Evolutionary conservation across 2,113 vertebrate species (phyloP).

Genomic region (Perccottus glenii): DNA sequence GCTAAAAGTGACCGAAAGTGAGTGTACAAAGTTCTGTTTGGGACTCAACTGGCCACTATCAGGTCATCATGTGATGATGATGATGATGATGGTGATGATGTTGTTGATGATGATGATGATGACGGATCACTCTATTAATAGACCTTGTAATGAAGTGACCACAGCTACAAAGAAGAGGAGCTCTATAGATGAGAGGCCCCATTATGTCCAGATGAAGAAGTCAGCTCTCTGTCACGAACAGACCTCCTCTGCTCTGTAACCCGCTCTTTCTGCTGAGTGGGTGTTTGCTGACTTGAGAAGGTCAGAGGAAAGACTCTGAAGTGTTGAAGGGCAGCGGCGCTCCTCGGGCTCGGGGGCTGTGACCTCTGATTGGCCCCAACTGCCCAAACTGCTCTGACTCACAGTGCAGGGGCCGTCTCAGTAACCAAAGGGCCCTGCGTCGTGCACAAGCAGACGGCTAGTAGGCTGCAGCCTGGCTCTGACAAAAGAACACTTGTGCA

Average conservation of each 20-base stretch:
- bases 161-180: conserved; percentile 57
- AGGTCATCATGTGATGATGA: conserved; percentile 70
- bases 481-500: conserved; percentile 70
- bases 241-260: conserved; percentile 42
- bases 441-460: conserved; percentile 45
- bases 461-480: conserved; percentile 42
- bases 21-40: conserved; percentile 26
- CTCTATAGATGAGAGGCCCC: conserved; percentile 65
- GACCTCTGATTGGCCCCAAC: conserved; percentile 66
- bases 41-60: conserved; percentile 34
- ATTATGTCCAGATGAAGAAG: conserved; percentile 76
- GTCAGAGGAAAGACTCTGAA: conserved; percentile 61
- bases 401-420: conserved; percentile 42
- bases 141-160: conserved; percentile 56
- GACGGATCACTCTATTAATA: conserved; percentile 78
- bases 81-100: conserved; percentile 54
- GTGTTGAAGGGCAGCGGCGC: conserved; percentile 18
- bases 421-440: conserved; percentile 32
- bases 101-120: conserved; percentile 52
- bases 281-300: conserved; percentile 64
- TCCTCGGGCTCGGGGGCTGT: conserved; percentile 48
- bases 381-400: conserved; percentile 70
- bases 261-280: conserved; percentile 74
- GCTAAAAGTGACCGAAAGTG: background rate
- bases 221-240: conserved; percentile 63